Conservation (phyloP, 2,888 invertebrate species). For the Chouioia cunea region DNA sequence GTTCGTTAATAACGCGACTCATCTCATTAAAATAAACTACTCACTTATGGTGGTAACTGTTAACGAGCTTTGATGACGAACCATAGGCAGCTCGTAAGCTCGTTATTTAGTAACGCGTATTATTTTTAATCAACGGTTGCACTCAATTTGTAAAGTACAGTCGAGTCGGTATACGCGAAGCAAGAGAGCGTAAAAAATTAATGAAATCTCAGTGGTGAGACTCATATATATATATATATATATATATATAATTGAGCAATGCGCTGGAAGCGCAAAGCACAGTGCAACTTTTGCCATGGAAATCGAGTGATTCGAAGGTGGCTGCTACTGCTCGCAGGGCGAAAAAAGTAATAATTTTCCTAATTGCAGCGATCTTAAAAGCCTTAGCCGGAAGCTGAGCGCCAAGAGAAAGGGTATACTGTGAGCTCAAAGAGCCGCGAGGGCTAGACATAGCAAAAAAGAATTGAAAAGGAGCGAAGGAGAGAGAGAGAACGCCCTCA, state of each 20-base stretch:
- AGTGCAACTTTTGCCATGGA: too few relatives aligned
- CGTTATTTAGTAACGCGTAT: neutral
- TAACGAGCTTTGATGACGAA: too few relatives aligned
- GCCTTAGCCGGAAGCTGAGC: constrained; percentile 19
- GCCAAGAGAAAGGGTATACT: neutral
- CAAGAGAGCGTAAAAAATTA: constrained; percentile 38
- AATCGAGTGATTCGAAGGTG: constrained; percentile 22
- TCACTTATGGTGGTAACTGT: too few relatives aligned
- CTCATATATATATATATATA: neutral
- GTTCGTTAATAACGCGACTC: too few relatives aligned
- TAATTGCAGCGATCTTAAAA: constrained; percentile 38
- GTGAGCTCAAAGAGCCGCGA: constrained; percentile 32
- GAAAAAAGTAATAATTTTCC: constrained; percentile 38
- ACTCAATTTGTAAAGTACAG: constrained; percentile 15
- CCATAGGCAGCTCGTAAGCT: too few relatives aligned
- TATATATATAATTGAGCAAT: neutral
- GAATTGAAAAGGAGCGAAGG: constrained; percentile 22
- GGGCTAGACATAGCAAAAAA: constrained; percentile 34
- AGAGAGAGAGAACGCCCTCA: constrained; percentile 17
- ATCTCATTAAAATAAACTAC: too few relatives aligned
- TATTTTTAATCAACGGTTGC: constrained; percentile 17
- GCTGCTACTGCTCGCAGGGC: neutral
- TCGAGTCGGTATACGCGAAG: neutral
- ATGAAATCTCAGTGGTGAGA: constrained; percentile 18
- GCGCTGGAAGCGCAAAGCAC: neutral